Evolutionary conservation across 2,888 invertebrate genomes (phyloP).

Genomic region (Stenchaetothrips biformis): DNA sequence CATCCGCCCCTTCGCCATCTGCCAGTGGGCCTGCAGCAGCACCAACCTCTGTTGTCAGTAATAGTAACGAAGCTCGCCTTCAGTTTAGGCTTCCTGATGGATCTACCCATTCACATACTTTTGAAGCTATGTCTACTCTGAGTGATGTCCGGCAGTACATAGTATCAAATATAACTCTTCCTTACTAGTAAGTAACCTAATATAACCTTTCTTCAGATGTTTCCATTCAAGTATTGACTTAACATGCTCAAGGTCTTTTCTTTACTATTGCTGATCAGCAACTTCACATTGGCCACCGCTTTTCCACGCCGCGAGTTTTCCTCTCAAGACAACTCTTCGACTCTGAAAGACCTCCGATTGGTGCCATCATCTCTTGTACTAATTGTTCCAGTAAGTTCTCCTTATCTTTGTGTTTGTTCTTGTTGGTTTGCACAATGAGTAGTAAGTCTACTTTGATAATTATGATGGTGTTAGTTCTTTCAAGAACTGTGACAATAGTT

Average conservation of each 20-base stretch:
- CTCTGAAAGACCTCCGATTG: conserved; percentile 61
- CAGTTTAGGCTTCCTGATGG: conserved; percentile 87
- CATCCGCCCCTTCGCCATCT: neutral
- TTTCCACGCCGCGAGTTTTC: conserved; percentile 70
- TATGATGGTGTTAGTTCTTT: too few relatives aligned
- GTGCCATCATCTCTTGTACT: conserved; percentile 72
- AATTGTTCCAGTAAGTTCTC: conserved; percentile 56
- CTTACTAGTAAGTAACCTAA: conserved; percentile 36
- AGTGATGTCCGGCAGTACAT: conserved; percentile 54
- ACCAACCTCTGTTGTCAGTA: conserved; percentile 28
- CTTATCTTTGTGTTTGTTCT: conserved; percentile 28
- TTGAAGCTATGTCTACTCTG: conserved; percentile 62
- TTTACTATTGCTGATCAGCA: conserved; percentile 40
- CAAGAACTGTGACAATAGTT: too few relatives aligned
- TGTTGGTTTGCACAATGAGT: too few relatives aligned
- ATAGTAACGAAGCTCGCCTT: conserved; percentile 59
- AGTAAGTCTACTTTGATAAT: too few relatives aligned
- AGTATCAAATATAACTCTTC: conserved; percentile 49
- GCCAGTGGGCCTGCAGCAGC: neutral
- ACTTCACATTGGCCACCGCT: conserved; percentile 69
- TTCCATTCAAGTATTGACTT: neutral
- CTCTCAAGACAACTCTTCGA: conserved; percentile 50
- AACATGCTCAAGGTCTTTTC: neutral
- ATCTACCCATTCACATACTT: conserved; percentile 64
- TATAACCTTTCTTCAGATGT: neutral